Percentiles rank a stretch among this genome's conserved stretches.
These are phyloP conservation scores for Tortrix viridana DNA, from an alignment of 2,888 invertebrate species.

Conservation along the genomic window DNA sequence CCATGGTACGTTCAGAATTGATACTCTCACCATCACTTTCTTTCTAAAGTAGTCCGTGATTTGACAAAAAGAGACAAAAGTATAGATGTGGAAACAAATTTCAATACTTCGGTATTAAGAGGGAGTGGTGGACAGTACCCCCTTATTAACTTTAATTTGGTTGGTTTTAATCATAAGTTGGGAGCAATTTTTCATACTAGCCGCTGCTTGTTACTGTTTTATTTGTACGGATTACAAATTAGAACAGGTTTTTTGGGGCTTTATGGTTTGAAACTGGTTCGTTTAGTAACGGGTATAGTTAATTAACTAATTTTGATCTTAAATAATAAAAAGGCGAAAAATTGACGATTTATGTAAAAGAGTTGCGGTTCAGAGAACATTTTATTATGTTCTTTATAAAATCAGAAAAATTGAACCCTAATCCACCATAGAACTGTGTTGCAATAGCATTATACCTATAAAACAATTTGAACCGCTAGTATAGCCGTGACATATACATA, in stretches of 20 bases:
- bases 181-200: constrained; percentile 61
- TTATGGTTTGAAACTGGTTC: too few species aligned
- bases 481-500: too few species aligned
- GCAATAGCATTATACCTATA: too few species aligned
- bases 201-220: constrained; percentile 45
- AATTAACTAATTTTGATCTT: background rate
- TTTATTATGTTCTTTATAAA: too few species aligned
- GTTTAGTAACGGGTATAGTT: too few species aligned
- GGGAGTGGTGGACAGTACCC: constrained; percentile 71
- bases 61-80: constrained; percentile 54
- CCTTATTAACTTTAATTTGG: constrained; percentile 73
- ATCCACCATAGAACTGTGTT: too few species aligned
- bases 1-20: constrained; percentile 44
- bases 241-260: constrained; percentile 17
- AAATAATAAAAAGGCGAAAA: background rate
- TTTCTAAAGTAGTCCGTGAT: constrained; percentile 30
- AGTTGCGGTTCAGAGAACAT: too few species aligned
- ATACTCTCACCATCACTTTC: constrained; percentile 49
- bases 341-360: too few species aligned
- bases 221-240: constrained; percentile 39
- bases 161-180: constrained; percentile 69
- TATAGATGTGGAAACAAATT: constrained; percentile 52
- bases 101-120: constrained; percentile 66
- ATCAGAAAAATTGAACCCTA: too few species aligned
- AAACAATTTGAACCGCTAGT: too few species aligned